phyloP scores from a whole-genome alignment of 1,140 invertebrate species.

The Argopecten irradians region DNA sequence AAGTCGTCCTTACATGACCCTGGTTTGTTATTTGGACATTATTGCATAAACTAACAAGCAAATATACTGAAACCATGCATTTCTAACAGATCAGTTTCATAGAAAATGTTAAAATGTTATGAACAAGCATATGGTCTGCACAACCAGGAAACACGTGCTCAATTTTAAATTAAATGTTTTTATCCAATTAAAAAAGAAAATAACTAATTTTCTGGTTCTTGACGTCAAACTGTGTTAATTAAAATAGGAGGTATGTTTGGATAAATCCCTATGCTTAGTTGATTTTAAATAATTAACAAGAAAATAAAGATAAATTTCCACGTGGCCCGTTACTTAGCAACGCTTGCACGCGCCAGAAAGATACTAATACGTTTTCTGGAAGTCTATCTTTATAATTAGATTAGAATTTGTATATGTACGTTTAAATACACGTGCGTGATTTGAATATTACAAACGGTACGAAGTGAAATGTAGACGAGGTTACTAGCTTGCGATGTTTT shows the following conservation, averaged over 20 bases:
- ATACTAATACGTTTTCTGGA: background rate
- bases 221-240: conserved; percentile 21
- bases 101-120: background rate
- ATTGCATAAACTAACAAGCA: background rate
- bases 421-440: background rate
- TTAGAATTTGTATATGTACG: background rate
- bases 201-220: conserved; percentile 14
- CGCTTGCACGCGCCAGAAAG: background rate
- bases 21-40: background rate
- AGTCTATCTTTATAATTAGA: background rate
- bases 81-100: background rate
- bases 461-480: background rate
- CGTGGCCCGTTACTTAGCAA: background rate
- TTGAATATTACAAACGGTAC: background rate
- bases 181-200: background rate
- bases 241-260: conserved; percentile 9
- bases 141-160: background rate
- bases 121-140: background rate
- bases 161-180: conserved; percentile 1
- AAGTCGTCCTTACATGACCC: too few relatives aligned
- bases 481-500: background rate
- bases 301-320: background rate
- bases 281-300: background rate
- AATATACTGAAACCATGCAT: background rate
- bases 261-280: background rate